Conservation (phyloP, 2,113 vertebrate genomes). For the Progne subis region DNA sequence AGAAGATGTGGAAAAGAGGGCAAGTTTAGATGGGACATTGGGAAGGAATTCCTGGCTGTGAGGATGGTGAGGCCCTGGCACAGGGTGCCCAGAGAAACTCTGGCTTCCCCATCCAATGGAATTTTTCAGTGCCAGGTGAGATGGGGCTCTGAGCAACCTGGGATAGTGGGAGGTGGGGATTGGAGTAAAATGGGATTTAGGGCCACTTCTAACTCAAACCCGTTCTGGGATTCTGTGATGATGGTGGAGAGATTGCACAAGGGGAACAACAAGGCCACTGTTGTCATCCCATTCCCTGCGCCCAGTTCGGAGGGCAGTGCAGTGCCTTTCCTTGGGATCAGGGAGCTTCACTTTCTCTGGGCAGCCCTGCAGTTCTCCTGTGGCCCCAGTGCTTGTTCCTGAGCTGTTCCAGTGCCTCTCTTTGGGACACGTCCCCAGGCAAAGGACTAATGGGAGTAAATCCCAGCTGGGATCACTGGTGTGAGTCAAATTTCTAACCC, state of each 20-base stretch:
- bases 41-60: not conserved
- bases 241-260: not conserved
- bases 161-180: accelerated
- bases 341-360: not conserved
- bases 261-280: not conserved
- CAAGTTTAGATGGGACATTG: not conserved
- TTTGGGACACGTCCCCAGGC: not conserved
- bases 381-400: not conserved
- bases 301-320: not conserved
- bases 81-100: not conserved
- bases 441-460: not conserved
- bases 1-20: not conserved
- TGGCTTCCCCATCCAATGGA: not conserved
- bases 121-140: not conserved
- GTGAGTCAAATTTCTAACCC: not conserved
- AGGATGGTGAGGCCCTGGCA: not conserved
- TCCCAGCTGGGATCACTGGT: not conserved
- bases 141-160: accelerated
- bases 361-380: not conserved
- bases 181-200: not conserved
- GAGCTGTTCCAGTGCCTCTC: not conserved
- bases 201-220: not conserved
- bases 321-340: not conserved
- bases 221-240: not conserved
- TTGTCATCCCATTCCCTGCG: not conserved